Conservation (phyloP, 1,140 invertebrate species). For the Lamellibrachia luymesi region DNA sequence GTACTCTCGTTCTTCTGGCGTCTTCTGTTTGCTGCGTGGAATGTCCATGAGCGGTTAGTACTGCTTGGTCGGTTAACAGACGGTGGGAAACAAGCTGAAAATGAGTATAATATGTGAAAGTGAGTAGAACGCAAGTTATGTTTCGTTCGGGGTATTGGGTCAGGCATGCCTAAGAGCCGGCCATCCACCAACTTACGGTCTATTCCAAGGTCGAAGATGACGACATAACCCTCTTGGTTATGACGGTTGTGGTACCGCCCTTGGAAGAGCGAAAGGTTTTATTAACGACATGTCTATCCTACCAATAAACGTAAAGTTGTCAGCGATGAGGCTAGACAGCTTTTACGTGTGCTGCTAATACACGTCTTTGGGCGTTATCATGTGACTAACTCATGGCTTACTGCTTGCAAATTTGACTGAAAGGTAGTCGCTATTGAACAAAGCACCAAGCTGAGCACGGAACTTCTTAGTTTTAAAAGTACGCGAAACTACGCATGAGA, state of each 20-base stretch:
- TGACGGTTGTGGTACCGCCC: not conserved
- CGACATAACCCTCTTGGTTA: not conserved
- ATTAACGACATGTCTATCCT: not conserved
- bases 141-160: not conserved
- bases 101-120: not conserved
- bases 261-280: not conserved
- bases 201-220: not conserved
- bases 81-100: not conserved
- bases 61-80: not conserved
- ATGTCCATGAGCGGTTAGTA: not conserved
- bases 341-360: not conserved
- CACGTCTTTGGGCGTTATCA: not conserved
- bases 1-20: not conserved
- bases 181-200: not conserved
- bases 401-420: not conserved
- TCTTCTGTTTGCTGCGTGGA: not conserved
- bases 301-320: not conserved
- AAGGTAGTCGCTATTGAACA: not conserved
- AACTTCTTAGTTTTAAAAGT: not conserved
- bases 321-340: not conserved
- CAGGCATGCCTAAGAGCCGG: not conserved
- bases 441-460: not conserved
- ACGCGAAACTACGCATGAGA: not conserved
- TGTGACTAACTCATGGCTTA: not conserved
- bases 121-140: not conserved